These are phyloP conservation scores for Lepidurus arcticus DNA, from an alignment of 1,140 invertebrate genomes.

Conservation along the genomic window DNA sequence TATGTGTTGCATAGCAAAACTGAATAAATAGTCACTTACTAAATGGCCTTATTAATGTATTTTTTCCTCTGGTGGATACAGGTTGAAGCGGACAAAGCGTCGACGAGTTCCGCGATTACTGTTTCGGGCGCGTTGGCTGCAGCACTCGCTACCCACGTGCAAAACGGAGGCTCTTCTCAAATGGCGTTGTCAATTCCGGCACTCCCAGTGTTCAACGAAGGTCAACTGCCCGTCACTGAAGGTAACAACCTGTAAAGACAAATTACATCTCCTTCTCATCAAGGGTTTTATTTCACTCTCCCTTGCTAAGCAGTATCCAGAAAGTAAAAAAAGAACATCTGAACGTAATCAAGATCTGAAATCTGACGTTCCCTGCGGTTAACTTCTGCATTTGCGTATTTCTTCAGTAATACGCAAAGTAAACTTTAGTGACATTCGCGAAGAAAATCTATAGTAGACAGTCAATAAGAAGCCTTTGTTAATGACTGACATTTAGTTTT, in stretches of 20 bases:
- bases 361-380: too few relatives aligned
- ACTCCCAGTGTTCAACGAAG: not conserved
- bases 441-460: not conserved
- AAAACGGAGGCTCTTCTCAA: not conserved
- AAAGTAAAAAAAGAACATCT: too few relatives aligned
- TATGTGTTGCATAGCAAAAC: not conserved
- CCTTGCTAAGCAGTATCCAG: too few relatives aligned
- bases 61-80: not conserved
- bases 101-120: not conserved
- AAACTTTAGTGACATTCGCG: not conserved
- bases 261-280: too few relatives aligned
- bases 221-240: not conserved
- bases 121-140: not conserved
- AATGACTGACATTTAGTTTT: not conserved
- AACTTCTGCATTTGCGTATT: too few relatives aligned
- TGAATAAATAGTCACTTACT: too few relatives aligned
- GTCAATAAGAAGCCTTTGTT: not conserved
- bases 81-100: not conserved
- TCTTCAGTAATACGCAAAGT: not conserved
- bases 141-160: not conserved
- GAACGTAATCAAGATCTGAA: too few relatives aligned
- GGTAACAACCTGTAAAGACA: not conserved
- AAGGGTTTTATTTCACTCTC: too few relatives aligned
- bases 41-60: not conserved
- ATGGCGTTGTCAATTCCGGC: not conserved